phyloP scores from a whole-genome alignment of 1,140 invertebrate genomes.

The Platorchestia sp. region DNA sequence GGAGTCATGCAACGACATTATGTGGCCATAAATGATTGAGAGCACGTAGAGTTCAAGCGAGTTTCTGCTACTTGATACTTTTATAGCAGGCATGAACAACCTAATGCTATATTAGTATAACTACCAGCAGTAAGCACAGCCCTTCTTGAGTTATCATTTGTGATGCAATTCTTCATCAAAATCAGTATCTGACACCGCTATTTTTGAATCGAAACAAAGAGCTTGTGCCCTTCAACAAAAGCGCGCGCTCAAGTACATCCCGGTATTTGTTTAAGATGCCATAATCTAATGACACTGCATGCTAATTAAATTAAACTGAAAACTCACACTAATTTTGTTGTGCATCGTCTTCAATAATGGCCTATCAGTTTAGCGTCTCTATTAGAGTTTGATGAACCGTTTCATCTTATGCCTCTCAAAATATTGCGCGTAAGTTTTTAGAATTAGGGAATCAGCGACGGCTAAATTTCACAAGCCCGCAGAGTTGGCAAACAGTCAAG shows the following conservation, averaged over 20 bases:
- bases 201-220: background rate
- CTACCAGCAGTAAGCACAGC: background rate
- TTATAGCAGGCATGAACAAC: too few species aligned
- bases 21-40: too few species aligned
- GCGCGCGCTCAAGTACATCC: background rate
- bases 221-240: background rate
- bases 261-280: background rate
- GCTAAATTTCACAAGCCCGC: too few species aligned
- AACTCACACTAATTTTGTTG: background rate
- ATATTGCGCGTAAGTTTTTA: background rate
- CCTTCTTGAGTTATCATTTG: background rate
- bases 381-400: background rate
- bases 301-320: background rate
- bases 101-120: background rate
- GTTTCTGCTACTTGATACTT: too few species aligned
- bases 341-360: background rate
- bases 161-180: background rate
- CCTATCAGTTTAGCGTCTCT: background rate
- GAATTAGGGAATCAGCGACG: too few species aligned
- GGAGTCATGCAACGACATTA: too few species aligned
- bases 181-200: background rate
- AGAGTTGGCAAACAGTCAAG: too few species aligned
- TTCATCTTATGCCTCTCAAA: background rate
- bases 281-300: background rate
- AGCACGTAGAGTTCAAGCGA: too few species aligned